Percentiles rank a stretch among this genome's conserved stretches.
phyloP scores from a whole-genome alignment of 2,888 invertebrate species.

The Adela reaumurella region DNA sequence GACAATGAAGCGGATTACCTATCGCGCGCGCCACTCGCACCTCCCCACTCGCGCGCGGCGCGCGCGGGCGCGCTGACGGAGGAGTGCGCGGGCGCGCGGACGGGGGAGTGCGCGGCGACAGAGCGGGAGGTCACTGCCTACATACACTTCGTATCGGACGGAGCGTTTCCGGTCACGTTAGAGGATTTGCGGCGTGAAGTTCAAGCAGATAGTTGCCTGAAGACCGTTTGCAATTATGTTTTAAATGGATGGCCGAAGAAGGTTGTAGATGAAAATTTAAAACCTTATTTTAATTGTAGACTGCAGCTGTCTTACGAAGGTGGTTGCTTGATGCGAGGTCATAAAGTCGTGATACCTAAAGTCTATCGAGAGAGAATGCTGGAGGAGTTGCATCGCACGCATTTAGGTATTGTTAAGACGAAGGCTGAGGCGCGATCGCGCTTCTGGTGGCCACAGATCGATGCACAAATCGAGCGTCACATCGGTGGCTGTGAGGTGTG shows the following conservation, averaged over 20 bases:
- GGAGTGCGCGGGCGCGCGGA: too few relatives aligned
- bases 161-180: background rate
- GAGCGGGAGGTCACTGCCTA: slow-evolving; percentile 5
- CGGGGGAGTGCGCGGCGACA: background rate
- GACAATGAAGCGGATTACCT: slow-evolving; percentile 9
- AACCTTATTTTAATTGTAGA: slow-evolving; percentile 4
- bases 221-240: slow-evolving; percentile 4
- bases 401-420: too few relatives aligned
- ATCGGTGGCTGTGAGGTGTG: slow-evolving; percentile 2
- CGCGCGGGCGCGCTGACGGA: too few relatives aligned
- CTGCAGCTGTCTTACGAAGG: slow-evolving; percentile 3
- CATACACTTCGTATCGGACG: slow-evolving; percentile 3
- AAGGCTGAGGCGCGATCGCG: slow-evolving; percentile 3
- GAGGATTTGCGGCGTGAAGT: background rate
- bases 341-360: slow-evolving; percentile 4
- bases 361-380: background rate
- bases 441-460: slow-evolving; percentile 6
- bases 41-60: background rate
- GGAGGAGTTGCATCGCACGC: background rate
- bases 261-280: slow-evolving; percentile 3
- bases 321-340: slow-evolving; percentile 3
- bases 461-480: background rate
- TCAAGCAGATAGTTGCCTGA: background rate
- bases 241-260: slow-evolving; percentile 3
- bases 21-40: slow-evolving; percentile 5